Evolutionary conservation across 2,113 vertebrate species (phyloP).

Genomic region (Oreotrochilus melanogaster): DNA sequence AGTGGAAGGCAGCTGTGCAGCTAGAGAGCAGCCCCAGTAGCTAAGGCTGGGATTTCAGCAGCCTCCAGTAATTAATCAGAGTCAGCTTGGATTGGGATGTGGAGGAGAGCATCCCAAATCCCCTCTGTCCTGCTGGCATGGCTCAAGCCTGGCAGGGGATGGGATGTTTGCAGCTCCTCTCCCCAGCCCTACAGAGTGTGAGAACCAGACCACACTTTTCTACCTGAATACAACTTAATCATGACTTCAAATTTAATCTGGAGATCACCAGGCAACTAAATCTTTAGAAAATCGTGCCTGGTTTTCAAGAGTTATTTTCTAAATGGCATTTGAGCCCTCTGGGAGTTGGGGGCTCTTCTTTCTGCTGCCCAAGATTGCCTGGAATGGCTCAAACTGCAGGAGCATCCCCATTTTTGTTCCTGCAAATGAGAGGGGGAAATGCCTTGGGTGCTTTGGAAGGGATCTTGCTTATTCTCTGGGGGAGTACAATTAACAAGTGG

Average conservation of each 20-base stretch:
- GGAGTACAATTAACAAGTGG: not conserved
- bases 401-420: rapidly evolving
- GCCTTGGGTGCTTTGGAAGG: not conserved
- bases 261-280: rapidly evolving
- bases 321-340: not conserved
- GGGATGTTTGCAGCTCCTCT: not conserved
- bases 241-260: not conserved
- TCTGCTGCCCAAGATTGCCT: not conserved
- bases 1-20: constrained; percentile 25
- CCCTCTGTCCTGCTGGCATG: not conserved
- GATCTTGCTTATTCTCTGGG: too few relatives aligned
- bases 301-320: not conserved
- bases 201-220: not conserved
- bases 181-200: not conserved
- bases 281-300: not conserved
- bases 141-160: not conserved
- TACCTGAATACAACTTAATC: not conserved
- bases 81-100: not conserved
- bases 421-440: not conserved
- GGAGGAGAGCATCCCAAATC: not conserved
- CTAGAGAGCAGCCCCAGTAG: not conserved
- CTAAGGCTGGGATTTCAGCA: constrained; percentile 29
- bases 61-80: not conserved
- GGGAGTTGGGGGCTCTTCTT: not conserved
- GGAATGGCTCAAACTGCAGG: not conserved